Percentiles rank a stretch among this genome's conserved stretches.
These are phyloP conservation scores for Himalopsyche kuldschensis DNA, from an alignment of 2,888 invertebrate species.

Conservation along the genomic window DNA sequence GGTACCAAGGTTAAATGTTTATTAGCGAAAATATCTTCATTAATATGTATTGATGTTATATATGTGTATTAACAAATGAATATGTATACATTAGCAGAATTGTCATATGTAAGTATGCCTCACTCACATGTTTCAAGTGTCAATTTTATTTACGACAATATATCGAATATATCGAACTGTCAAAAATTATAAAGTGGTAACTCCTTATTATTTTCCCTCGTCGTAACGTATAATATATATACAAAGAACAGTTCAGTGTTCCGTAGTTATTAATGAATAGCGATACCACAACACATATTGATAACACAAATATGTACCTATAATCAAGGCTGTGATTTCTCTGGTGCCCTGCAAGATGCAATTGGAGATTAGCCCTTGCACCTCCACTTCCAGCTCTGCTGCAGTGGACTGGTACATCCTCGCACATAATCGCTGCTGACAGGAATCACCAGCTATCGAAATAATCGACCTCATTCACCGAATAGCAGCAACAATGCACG, in stretches of 20 bases:
- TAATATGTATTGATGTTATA: too few relatives aligned
- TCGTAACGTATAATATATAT: too few relatives aligned
- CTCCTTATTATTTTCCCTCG: too few relatives aligned
- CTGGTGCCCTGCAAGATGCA: slow-evolving; percentile 65
- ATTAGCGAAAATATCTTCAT: too few relatives aligned
- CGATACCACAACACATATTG: not conserved
- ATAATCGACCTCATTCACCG: slow-evolving; percentile 18
- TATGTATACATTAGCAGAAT: too few relatives aligned
- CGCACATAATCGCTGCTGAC: slow-evolving; percentile 57
- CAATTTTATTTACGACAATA: too few relatives aligned
- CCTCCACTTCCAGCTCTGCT: slow-evolving; percentile 45
- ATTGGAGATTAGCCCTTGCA: slow-evolving; percentile 44
- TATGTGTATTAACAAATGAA: too few relatives aligned
- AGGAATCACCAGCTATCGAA: not conserved
- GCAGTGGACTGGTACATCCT: slow-evolving; percentile 60
- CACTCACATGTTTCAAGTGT: too few relatives aligned
- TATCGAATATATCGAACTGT: too few relatives aligned
- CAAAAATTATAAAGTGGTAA: too few relatives aligned
- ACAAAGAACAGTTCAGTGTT: not conserved
- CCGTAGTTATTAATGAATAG: not conserved
- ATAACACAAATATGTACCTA: slow-evolving; percentile 62
- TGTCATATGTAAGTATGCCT: too few relatives aligned
- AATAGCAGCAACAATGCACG: slow-evolving; percentile 12
- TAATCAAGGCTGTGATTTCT: slow-evolving; percentile 88
- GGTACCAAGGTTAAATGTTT: too few relatives aligned